Percentiles rank a stretch among this genome's conserved stretches.
These are phyloP conservation scores for Carassius carassius DNA, from an alignment of 2,113 vertebrate genomes.

Conservation along the genomic window DNA sequence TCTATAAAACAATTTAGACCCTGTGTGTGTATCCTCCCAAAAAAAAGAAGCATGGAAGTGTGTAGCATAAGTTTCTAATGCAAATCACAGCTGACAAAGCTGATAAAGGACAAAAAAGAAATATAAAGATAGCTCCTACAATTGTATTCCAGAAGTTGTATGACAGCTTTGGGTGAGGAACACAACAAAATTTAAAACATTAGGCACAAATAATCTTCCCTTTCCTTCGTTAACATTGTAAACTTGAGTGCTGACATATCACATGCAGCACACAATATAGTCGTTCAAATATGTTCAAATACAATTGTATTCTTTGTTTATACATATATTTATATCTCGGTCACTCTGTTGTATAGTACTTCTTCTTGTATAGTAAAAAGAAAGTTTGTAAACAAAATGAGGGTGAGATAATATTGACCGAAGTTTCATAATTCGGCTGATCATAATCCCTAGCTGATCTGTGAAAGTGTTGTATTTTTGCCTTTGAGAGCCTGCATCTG, in stretches of 20 bases:
- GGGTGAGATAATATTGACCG: not conserved
- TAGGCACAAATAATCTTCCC: not conserved
- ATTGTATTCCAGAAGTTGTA: not conserved
- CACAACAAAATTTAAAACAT: not conserved
- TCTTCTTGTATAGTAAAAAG: no score
- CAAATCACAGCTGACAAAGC: not conserved
- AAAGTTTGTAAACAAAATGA: not conserved
- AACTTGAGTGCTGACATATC: not conserved
- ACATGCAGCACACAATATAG: not conserved
- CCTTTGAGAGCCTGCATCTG: not conserved
- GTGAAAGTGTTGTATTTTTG: not conserved
- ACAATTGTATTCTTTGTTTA: not conserved
- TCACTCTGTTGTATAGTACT: not conserved
- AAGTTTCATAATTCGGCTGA: not conserved
- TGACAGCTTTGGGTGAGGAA: not conserved
- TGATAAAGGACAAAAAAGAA: not conserved
- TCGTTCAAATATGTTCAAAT: not conserved
- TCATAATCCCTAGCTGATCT: not conserved
- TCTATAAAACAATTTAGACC: not conserved
- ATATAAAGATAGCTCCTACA: not conserved
- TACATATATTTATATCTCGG: not conserved
- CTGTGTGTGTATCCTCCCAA: not conserved
- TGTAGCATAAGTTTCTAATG: not conserved
- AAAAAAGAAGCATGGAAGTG: not conserved
- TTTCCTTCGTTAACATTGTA: not conserved